A percentile compares a stretch with the other conserved stretches of the same genome.
Conservation (phyloP, 2,797 vertebrate genomes). For the Malurus leucopterus region DNA sequence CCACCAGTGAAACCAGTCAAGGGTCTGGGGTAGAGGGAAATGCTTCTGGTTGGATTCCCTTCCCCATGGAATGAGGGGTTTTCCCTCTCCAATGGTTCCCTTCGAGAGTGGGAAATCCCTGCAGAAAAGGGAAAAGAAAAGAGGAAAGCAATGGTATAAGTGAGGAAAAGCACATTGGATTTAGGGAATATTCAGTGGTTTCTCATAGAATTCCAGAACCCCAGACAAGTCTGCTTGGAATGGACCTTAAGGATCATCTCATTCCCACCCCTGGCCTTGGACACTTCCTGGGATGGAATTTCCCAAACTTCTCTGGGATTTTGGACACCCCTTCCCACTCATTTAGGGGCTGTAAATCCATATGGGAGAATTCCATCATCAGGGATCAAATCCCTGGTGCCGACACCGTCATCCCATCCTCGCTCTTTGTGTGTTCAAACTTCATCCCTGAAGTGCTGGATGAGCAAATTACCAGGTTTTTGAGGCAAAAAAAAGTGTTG, state of each 20-base stretch:
- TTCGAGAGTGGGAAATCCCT: background rate
- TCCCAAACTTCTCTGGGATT: background rate
- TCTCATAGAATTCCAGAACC: background rate
- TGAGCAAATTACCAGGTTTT: too few relatives aligned
- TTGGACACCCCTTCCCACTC: background rate
- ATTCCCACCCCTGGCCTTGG: background rate
- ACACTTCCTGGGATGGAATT: background rate
- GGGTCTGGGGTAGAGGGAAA: background rate
- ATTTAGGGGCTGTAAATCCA: background rate
- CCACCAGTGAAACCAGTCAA: background rate
- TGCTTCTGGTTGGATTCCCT: rapidly evolving
- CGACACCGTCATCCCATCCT: background rate
- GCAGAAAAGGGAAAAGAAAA: rapidly evolving
- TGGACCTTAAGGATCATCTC: background rate
- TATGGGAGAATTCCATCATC: background rate
- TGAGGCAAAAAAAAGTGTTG: background rate
- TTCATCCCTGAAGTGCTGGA: too few relatives aligned
- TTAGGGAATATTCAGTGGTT: background rate
- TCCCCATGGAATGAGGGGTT: background rate
- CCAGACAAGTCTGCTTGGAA: background rate
- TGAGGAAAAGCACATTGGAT: background rate
- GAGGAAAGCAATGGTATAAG: background rate
- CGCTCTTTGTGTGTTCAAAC: rapidly evolving
- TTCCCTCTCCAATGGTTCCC: background rate
- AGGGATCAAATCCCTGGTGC: background rate